Base-by-base conservation (phyloP, 2,113 vertebrate species). In the Dipodomys ordii region DNA sequence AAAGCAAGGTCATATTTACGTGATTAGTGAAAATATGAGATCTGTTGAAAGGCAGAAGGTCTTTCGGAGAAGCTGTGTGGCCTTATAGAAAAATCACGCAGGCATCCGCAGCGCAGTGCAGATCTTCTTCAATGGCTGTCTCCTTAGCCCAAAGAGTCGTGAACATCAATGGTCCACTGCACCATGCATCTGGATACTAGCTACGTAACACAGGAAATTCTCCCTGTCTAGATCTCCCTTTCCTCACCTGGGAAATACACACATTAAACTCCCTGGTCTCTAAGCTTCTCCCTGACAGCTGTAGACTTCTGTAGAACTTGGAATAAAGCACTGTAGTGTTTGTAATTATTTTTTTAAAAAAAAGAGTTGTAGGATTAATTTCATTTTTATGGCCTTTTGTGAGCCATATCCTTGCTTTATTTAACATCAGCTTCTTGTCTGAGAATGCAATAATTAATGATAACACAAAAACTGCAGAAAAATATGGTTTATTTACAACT, bases 371-470 rank as follows among this genome's bases (percentile, higher is more conserved):
- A 13, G 15, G 53, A 57, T 57, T 57, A 13, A 57, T 57, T 57
- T 57, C 53, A 57, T 3, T 57, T 57, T 57, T 3, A 57, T 20
- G 53, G 57, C 28, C 32, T 46, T 44, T 62, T 57, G 23, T 64
- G 27, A 6, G 44, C 64, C 64, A 77, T 77, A 60, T 35, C 28
- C 67, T 94, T 83, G 25, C 57, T 79, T 95, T 84, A 87, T 78
- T 93, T 91, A 74, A 90, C 6, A 23, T 71, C 82, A 67, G 74
- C 74, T 74, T 39, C 30, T 94, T 86, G 27, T 90, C 68, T 68
- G 78, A 39, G 19, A 88, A 82, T 49, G 39, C 35, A 88, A 30
- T 73, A 64, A 20, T 76, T 94, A 86, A 94, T 74, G 77, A 28
- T 53, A 87, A 88, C 39, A 92, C n/a, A 79, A 60, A 91, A 73